Evolutionary conservation across 1,140 invertebrate species (phyloP), one percentile per base, ranked within the genome.

Genomic region (Lithobius niger): DNA sequence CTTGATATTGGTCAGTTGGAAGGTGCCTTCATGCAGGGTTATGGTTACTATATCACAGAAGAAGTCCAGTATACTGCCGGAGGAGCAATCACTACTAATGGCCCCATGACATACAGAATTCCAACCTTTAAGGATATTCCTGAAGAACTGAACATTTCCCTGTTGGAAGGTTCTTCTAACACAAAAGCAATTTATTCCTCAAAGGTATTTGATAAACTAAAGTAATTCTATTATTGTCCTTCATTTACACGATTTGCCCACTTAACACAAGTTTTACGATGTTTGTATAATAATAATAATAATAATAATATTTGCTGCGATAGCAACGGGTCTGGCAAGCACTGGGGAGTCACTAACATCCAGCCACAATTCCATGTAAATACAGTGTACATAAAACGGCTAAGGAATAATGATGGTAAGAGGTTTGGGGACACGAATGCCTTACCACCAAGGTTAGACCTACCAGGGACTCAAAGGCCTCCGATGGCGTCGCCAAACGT

Each of bases 11-110:
- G 71, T 6, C 71, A 73, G 58, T 63, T 68, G 16, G 69, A 73
- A 59, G 71, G 71, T 24, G 71, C 66, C 1, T 72, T 73, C 63
- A 63, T 72, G 18, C 71, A 73, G 68, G 71, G 58, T 28, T 63
- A 63, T 55, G 65, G 65, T 13, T 27, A 59, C 1, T 57, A 58
- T 16, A 61, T 59, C 15, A 58, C 58, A 28, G 65, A 66, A 56
- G 61, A 66, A 42, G 42, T 65, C 4, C 27, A 28, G 6, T 59
- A 47, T 50, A 45, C 57, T 26, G 24, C 59, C n/a, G 47, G 57
- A 3, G 62, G 62, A 27, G 22, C 15, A 19, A 28, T 62, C n/a
- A 21, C 48, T 24, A 61, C 49, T 19, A 45, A 45, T 50, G 49
- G 60, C 13, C 18, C 56, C 22, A 26, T 47, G 25, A 62, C 52